Evolutionary conservation across 2,888 invertebrate species (phyloP).

Genomic region (Argyresthia albistria): DNA sequence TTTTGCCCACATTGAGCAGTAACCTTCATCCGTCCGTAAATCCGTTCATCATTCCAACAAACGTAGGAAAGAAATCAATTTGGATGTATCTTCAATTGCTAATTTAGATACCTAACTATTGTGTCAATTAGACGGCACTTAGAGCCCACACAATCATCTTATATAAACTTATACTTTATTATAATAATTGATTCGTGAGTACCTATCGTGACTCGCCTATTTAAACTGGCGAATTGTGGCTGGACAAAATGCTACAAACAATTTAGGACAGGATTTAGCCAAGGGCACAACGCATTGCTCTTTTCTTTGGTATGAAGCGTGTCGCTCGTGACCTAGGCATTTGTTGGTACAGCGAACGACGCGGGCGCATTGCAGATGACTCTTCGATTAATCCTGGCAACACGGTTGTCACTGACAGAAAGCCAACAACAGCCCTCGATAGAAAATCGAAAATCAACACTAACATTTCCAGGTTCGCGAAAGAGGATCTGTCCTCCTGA

Average conservation of each 20-base stretch:
- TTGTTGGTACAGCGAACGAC: conserved; percentile 17
- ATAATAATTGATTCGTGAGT: background rate
- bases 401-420: no score
- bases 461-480: no score
- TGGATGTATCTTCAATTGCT: conserved; percentile 4
- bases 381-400: conserved; percentile 11
- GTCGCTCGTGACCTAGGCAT: conserved; percentile 52
- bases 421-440: no score
- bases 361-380: conserved; percentile 1
- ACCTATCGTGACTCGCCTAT: conserved; percentile 49
- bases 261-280: conserved; percentile 29
- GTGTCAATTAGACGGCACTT: conserved; percentile 28
- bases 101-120: conserved; percentile 10
- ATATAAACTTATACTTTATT: background rate
- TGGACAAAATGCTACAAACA: background rate
- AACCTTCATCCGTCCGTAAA: no score
- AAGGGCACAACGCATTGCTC: conserved; percentile 22
- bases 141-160: conserved; percentile 22
- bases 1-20: no score
- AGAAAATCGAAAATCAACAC: no score
- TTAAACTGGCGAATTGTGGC: conserved; percentile 31
- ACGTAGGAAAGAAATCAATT: no score
- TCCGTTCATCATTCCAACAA: no score
- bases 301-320: conserved; percentile 16
- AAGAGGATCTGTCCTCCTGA: no score